phyloP scores from a whole-genome alignment of 2,888 invertebrate genomes.

The Metallyticus violacea region DNA sequence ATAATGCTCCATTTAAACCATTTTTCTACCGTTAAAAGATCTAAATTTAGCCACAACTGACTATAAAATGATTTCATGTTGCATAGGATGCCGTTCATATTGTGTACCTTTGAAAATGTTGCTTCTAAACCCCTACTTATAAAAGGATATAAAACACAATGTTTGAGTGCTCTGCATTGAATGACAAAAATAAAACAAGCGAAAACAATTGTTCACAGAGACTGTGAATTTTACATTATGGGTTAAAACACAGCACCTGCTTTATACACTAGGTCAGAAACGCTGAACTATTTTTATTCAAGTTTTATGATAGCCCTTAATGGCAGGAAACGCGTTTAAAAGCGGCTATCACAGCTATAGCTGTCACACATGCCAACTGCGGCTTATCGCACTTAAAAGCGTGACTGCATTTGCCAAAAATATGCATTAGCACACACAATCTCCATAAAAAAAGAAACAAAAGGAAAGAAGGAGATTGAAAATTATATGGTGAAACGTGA shows the following conservation, averaged over 20 bases:
- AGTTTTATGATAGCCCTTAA: not conserved
- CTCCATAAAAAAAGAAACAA: not conserved
- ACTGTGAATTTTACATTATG: no score
- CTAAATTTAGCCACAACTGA: no score
- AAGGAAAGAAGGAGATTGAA: not conserved
- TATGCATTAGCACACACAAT: not conserved
- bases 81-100: no score
- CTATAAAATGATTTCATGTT: no score
- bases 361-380: not conserved
- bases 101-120: no score
- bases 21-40: no score
- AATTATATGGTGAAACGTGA: not conserved
- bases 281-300: not conserved
- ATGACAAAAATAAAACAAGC: no score
- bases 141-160: no score
- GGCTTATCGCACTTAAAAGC: not conserved
- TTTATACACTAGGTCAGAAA: not conserved
- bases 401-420: not conserved
- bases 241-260: not conserved
- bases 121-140: no score
- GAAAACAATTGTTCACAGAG: no score
- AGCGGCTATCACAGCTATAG: not conserved
- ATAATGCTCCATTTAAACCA: no score
- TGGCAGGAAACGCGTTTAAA: not conserved
- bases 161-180: not conserved